phyloP scores from a whole-genome alignment of 2,113 vertebrate species.

The Silurus meridionalis region DNA sequence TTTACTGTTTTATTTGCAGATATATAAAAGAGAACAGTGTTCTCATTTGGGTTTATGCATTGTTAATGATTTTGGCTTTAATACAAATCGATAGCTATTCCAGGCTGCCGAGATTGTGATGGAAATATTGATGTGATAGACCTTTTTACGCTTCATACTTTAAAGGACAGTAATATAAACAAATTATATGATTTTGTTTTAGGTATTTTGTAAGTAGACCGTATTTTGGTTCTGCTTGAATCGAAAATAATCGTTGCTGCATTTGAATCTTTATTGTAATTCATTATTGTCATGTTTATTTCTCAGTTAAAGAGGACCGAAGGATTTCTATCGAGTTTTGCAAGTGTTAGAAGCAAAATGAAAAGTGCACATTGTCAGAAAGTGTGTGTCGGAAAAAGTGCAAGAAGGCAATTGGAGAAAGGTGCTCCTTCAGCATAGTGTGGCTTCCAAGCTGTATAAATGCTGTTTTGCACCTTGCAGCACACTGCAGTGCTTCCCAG shows the following conservation, averaged over 20 bases:
- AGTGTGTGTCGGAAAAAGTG: neutral
- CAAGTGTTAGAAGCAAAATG: neutral
- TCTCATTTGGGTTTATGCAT: neutral
- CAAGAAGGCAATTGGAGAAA: neutral
- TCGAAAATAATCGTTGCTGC: neutral
- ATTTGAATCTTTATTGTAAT: neutral
- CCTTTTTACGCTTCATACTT: neutral
- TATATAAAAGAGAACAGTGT: neutral
- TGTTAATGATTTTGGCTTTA: neutral
- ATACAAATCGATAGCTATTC: neutral
- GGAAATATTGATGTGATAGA: neutral
- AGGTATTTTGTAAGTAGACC: neutral
- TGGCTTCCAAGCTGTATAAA: neutral
- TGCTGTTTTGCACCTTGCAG: neutral
- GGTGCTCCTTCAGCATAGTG: neutral
- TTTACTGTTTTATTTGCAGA: neutral
- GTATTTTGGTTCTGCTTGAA: neutral
- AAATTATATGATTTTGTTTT: neutral
- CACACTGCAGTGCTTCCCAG: conserved; percentile 5
- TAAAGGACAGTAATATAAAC: neutral
- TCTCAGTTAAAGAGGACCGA: neutral
- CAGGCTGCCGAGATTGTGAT: neutral
- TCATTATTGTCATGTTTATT: too few species aligned
- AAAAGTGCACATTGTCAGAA: neutral
- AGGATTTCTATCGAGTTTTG: neutral